Percentiles rank a stretch among this genome's conserved stretches.
Evolutionary conservation across 2,888 invertebrate species (phyloP).

Genomic region (Seira musarum): DNA sequence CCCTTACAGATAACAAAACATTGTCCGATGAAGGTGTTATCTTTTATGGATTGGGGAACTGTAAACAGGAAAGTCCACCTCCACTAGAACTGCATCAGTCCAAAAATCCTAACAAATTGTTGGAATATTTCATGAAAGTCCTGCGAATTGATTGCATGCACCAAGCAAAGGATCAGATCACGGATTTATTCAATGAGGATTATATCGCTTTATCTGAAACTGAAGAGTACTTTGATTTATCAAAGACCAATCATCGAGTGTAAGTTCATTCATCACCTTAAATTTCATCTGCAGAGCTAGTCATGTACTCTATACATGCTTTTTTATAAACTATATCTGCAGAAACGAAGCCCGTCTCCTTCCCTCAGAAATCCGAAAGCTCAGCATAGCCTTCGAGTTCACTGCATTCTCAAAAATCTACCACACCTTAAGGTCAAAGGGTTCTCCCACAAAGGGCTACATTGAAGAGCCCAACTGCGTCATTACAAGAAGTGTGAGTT

Average conservation of each 20-base stretch:
- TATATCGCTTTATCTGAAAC: slow-evolving; percentile 15
- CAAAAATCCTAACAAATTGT: background rate
- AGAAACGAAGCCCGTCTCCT: background rate
- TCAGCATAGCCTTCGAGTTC: slow-evolving; percentile 37
- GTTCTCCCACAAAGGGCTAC: background rate
- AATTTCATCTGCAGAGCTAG: background rate
- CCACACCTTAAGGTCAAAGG: background rate
- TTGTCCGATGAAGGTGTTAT: slow-evolving; percentile 13
- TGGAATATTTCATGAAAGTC: slow-evolving; percentile 39
- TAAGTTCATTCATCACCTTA: background rate
- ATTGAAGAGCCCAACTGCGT: background rate
- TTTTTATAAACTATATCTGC: background rate
- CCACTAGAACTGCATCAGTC: background rate
- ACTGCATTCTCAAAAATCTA: slow-evolving; percentile 29
- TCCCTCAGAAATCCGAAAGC: slow-evolving; percentile 15
- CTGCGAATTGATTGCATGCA: slow-evolving; percentile 34
- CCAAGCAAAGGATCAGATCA: background rate
- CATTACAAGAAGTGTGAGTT: slow-evolving; percentile 29
- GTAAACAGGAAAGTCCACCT: slow-evolving; percentile 5
- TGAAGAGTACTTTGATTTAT: slow-evolving; percentile 4
- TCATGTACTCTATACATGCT: background rate
- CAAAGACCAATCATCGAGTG: background rate
- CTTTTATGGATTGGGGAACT: slow-evolving; percentile 34
- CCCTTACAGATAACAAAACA: slow-evolving; percentile 20
- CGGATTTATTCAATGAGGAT: slow-evolving; percentile 23